Base-by-base conservation (phyloP, 1,140 invertebrate genomes). In the Cotesia typhae region DNA sequence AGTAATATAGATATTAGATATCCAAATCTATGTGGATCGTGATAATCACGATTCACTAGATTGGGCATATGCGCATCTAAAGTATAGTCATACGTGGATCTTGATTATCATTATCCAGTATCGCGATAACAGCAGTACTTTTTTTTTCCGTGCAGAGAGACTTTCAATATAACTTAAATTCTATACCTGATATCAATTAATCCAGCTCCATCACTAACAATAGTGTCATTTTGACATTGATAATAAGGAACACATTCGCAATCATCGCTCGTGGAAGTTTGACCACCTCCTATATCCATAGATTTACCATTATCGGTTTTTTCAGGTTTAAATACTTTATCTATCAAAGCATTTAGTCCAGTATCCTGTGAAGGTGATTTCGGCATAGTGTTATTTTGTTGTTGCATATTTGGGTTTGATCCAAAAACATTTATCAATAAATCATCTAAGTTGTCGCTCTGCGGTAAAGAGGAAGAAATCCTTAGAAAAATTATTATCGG, bases 151-250 rank as follows among this genome's bases (percentile, higher is more conserved):
- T 17, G 17, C 17, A 17, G 17, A 17, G 28, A 28, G 28, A 28
- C 28, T 28, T 3, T 28, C 28, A 28, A 28, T 3, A 53, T 53
- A 53, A 41, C 7, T 2, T 52, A 52, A 52, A 14, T 55, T 2
- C 9, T 6, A 14, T 65, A 89, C 88, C 92, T 89, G 41, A 94
- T 93, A 81, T 96, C 93, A 72, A 96, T 94, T 36, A 95, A 84
- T 38, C 92, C 92, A 17, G 88, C 81, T 3, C 94, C 94, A 78
- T 94, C 90, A 0, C 88, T 91, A 57, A 91, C 88, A 28, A 95
- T 90, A 0, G 88, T 89, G 0, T 88, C 88, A 66, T 92, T 88
- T 17, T 89, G 87, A 72, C 93, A 94, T 10, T 91, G 88, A 79
- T 92, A 94, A 79, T 94, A 94, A 0, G 89, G 88, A 0, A 91